Percentiles rank a stretch among this genome's conserved stretches.
Evolutionary conservation across 2,888 invertebrate genomes (phyloP).

Genomic region (Lasioglossum morio): DNA sequence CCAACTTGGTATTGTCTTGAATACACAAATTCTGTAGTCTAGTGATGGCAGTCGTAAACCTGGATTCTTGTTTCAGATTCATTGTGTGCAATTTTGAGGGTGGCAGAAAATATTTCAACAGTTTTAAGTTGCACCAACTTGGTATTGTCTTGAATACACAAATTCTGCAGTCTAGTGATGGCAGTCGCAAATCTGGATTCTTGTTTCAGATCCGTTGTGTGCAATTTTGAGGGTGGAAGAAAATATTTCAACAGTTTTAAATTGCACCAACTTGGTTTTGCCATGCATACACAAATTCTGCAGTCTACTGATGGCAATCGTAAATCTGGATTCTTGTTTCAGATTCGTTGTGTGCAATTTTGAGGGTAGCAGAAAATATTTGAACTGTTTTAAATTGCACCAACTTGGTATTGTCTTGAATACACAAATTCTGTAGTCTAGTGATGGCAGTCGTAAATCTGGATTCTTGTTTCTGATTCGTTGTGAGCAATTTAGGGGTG

Average conservation of each 20-base stretch:
- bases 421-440: no score
- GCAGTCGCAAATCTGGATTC: no score
- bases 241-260: not conserved
- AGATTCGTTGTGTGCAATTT: not conserved
- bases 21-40: no score
- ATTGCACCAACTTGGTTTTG: no score
- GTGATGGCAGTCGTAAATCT: not conserved
- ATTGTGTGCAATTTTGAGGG: not conserved
- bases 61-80: not conserved
- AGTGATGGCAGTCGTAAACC: not conserved
- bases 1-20: no score
- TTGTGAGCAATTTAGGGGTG: not conserved
- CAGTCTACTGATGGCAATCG: not conserved
- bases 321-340: not conserved
- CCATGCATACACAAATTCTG: accelerated
- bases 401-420: no score
- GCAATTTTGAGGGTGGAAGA: not conserved
- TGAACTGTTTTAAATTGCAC: no score
- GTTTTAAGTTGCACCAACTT: no score
- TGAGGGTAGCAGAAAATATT: no score
- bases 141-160: no score
- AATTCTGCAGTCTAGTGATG: not conserved
- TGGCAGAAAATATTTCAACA: no score
- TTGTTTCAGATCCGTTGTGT: not conserved
- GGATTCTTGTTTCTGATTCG: not conserved